Conservation (phyloP, 2,113 vertebrate genomes). For the Lamprotornis superbus region DNA sequence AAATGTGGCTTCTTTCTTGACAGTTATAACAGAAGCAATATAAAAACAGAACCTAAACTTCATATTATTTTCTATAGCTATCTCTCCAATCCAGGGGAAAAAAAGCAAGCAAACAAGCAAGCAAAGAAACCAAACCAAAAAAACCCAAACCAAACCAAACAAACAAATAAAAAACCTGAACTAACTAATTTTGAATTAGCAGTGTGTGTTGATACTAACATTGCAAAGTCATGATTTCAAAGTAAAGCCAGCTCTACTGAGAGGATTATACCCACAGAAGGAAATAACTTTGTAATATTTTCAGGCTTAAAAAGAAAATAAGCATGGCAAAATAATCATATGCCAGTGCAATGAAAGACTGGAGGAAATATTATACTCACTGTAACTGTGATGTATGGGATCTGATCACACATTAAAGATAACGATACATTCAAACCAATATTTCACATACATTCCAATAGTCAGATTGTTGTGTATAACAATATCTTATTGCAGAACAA, state of each 20-base stretch:
- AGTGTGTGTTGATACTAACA: neutral
- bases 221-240: neutral
- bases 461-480: neutral
- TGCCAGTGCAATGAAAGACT: neutral
- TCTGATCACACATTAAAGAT: neutral
- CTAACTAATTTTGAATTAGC: neutral
- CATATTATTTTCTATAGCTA: neutral
- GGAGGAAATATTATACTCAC: neutral
- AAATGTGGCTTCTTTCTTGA: neutral
- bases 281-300: neutral
- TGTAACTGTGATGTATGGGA: neutral
- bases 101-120: neutral
- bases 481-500: neutral
- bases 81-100: neutral
- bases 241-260: neutral
- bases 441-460: neutral
- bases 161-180: neutral
- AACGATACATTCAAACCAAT: neutral
- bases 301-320: neutral
- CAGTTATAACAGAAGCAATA: neutral
- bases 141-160: neutral
- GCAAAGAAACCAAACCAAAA: rapidly evolving
- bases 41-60: neutral
- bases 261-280: neutral
- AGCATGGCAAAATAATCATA: neutral